These are phyloP conservation scores for Salticus scenicus DNA, from an alignment of 2,888 invertebrate genomes.

Conservation along the genomic window DNA sequence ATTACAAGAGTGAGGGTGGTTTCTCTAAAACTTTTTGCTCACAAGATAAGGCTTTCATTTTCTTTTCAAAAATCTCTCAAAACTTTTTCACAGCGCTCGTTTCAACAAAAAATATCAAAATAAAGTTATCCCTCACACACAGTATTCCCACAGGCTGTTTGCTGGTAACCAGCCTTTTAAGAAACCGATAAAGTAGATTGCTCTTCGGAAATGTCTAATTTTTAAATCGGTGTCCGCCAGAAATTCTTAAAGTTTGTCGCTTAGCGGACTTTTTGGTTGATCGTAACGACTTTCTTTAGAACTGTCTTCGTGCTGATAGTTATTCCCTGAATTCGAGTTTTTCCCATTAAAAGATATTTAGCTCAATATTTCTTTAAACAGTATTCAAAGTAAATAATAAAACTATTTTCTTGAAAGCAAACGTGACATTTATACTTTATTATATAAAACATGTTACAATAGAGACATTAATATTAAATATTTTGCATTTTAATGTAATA, in stretches of 20 bases:
- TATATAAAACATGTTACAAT: too few species aligned
- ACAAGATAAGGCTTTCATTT: slow-evolving; percentile 41
- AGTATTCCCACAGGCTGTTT: slow-evolving; percentile 49
- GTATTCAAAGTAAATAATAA: too few species aligned
- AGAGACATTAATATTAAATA: too few species aligned
- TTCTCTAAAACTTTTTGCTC: slow-evolving; percentile 54
- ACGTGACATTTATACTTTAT: too few species aligned
- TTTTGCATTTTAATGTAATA: too few species aligned
- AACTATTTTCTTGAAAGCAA: too few species aligned
- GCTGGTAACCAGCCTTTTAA: slow-evolving; percentile 4
- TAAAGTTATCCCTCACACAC: background rate
- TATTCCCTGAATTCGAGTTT: background rate
- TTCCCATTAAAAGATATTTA: background rate
- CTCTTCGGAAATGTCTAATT: slow-evolving; percentile 60
- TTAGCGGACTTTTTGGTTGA: slow-evolving; percentile 5
- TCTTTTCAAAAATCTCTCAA: slow-evolving; percentile 14
- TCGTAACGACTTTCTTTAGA: slow-evolving; percentile 7
- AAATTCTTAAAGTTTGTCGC: slow-evolving; percentile 23
- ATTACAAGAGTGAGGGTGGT: slow-evolving; percentile 60
- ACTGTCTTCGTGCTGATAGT: background rate
- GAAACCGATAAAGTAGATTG: slow-evolving; percentile 32
- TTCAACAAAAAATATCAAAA: background rate
- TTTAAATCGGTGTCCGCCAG: slow-evolving; percentile 36
- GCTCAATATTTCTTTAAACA: background rate
- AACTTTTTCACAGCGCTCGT: background rate